Evolutionary conservation across 2,113 vertebrate species (phyloP).

Genomic region (Elgaria multicarinata): DNA sequence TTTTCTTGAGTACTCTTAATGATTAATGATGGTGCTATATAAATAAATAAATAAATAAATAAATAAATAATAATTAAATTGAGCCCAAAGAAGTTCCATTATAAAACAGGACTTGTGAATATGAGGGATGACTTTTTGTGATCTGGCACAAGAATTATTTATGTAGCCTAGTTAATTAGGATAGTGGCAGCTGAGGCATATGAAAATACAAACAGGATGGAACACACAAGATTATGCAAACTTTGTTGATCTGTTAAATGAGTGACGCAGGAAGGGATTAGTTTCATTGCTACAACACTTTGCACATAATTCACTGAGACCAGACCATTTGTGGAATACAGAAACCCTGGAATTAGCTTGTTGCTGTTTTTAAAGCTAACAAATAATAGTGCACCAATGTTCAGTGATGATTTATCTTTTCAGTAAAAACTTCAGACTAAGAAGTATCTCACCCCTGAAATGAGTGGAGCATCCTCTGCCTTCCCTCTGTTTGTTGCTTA

Average conservation of each 20-base stretch:
- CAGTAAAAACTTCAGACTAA: conserved; percentile 18
- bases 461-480: neutral
- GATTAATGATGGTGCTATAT: too few species aligned
- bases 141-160: conserved; percentile 1
- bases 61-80: too few species aligned
- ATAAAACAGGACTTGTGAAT: neutral
- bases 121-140: neutral
- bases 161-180: neutral
- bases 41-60: too few species aligned
- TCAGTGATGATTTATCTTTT: conserved; percentile 8
- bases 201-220: neutral
- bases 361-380: conserved; percentile 27
- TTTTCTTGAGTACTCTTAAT: neutral
- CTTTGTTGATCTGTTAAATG: neutral
- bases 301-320: conserved; percentile 1
- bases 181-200: neutral
- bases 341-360: neutral
- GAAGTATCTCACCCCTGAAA: neutral
- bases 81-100: neutral
- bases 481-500: conserved; percentile 31
- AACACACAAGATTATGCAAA: neutral
- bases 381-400: conserved; percentile 8
- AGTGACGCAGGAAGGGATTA: neutral
- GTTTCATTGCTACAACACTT: neutral
- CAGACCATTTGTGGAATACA: neutral